Conservation (phyloP, 2,797 vertebrate genomes). For the Zenarchopterus dispar region DNA sequence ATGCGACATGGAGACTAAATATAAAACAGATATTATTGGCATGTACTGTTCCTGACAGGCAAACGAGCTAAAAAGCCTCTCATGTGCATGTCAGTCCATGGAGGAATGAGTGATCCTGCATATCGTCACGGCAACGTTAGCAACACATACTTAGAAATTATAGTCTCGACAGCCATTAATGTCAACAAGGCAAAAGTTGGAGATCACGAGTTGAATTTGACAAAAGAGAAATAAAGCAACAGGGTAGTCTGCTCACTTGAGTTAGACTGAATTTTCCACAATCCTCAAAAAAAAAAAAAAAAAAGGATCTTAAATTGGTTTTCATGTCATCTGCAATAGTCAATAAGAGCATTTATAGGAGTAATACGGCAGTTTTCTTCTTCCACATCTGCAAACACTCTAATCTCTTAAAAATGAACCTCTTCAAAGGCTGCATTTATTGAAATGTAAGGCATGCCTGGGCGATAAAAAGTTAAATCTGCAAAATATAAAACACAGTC, state of each 20-base stretch:
- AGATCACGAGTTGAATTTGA: slow-evolving; percentile 11
- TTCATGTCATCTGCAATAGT: slow-evolving; percentile 28
- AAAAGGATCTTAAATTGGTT: slow-evolving; percentile 26
- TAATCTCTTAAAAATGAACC: slow-evolving; percentile 44
- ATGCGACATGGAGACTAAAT: slow-evolving; percentile 76
- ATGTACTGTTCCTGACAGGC: slow-evolving; percentile 68
- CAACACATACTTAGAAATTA: slow-evolving; percentile 61
- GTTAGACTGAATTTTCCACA: slow-evolving; percentile 8
- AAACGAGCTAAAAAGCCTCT: slow-evolving; percentile 60
- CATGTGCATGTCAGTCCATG: slow-evolving; percentile 52
- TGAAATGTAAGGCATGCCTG: slow-evolving; percentile 45
- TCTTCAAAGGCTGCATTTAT: slow-evolving; percentile 46
- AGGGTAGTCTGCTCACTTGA: neutral
- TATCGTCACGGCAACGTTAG: slow-evolving; percentile 64
- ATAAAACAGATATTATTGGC: slow-evolving; percentile 80
- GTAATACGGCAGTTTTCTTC: slow-evolving; percentile 46
- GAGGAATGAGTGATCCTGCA: slow-evolving; percentile 69
- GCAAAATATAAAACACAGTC: slow-evolving; percentile 32
- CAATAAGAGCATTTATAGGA: slow-evolving; percentile 36
- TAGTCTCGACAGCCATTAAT: slow-evolving; percentile 25
- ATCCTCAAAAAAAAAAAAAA: slow-evolving; percentile 30
- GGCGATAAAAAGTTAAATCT: slow-evolving; percentile 36
- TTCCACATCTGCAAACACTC: slow-evolving; percentile 64
- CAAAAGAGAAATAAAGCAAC: neutral
- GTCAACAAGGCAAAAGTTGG: slow-evolving; percentile 46